Percentiles rank a stretch among this genome's conserved stretches.
Conservation (phyloP, 2,888 invertebrate genomes). For the Notodonta dromedarius region DNA sequence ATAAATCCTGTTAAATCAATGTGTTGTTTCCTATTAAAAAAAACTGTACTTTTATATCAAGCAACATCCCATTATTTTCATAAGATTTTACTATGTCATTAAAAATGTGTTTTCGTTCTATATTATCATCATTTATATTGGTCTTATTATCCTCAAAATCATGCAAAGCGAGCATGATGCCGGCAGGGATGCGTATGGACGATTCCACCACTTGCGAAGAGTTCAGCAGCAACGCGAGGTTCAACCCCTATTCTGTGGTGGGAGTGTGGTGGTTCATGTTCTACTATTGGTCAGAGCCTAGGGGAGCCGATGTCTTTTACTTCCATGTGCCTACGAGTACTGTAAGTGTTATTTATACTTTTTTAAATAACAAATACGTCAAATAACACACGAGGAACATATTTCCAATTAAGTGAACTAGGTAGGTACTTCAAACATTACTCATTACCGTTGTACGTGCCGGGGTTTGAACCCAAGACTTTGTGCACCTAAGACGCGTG, state of each 20-base stretch:
- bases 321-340: constrained; percentile 47
- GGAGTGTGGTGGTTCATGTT: constrained; percentile 57
- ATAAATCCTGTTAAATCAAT: too few relatives aligned
- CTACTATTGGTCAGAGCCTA: constrained; percentile 54
- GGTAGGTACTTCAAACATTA: too few relatives aligned
- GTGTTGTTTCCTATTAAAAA: too few relatives aligned
- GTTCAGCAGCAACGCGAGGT: constrained; percentile 57
- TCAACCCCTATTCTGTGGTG: constrained; percentile 61
- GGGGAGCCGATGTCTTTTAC: constrained; percentile 15
- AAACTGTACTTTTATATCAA: too few relatives aligned
- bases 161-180: background rate
- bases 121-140: background rate
- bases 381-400: too few relatives aligned
- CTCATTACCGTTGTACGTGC: too few relatives aligned
- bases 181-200: constrained; percentile 10
- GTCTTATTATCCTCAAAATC: background rate
- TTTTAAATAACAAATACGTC: too few relatives aligned
- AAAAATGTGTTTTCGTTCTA: background rate
- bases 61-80: too few relatives aligned
- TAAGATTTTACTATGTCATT: too few relatives aligned
- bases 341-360: constrained; percentile 37
- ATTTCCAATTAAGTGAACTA: too few relatives aligned
- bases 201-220: constrained; percentile 53
- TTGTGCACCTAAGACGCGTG: too few relatives aligned
- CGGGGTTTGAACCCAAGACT: too few relatives aligned